Conservation (phyloP, 2,797 vertebrate species). For the Clarias platycephalus region DNA sequence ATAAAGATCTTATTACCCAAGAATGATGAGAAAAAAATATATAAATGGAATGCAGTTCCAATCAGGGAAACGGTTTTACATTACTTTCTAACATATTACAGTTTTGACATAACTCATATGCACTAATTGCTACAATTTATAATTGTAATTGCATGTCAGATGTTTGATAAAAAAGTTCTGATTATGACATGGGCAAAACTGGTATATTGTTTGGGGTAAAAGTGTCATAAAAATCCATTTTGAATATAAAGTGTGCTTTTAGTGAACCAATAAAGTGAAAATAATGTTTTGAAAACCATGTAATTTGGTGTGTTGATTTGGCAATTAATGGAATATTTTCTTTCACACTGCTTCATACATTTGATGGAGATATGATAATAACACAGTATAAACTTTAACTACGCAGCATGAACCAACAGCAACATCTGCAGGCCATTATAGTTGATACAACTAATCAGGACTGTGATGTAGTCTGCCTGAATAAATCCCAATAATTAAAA, state of each 20-base stretch:
- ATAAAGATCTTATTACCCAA: background rate
- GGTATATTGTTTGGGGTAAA: slow-evolving; percentile 8
- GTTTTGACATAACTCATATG: slow-evolving; percentile 24
- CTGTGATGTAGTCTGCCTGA: background rate
- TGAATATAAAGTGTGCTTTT: slow-evolving; percentile 44
- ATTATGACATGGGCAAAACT: background rate
- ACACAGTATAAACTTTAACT: background rate
- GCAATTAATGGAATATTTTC: background rate
- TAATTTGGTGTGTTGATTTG: background rate
- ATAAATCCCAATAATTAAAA: background rate
- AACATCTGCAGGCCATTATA: slow-evolving; percentile 34
- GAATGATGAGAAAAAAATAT: background rate
- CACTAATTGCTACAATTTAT: slow-evolving; percentile 25
- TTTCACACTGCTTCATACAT: slow-evolving; percentile 9
- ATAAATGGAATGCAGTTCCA: background rate
- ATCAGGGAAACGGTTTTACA: slow-evolving; percentile 18
- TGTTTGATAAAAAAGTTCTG: slow-evolving; percentile 29
- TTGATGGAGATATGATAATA: background rate
- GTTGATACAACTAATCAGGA: background rate
- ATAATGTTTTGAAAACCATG: slow-evolving; percentile 38
- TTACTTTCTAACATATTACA: slow-evolving; percentile 24
- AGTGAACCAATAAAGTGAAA: slow-evolving; percentile 54
- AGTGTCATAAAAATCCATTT: slow-evolving; percentile 40
- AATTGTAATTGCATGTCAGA: slow-evolving; percentile 20
- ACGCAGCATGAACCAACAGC: slow-evolving; percentile 11